Evolutionary conservation across 2,888 invertebrate species (phyloP).

Genomic region (Sisyra nigra): DNA sequence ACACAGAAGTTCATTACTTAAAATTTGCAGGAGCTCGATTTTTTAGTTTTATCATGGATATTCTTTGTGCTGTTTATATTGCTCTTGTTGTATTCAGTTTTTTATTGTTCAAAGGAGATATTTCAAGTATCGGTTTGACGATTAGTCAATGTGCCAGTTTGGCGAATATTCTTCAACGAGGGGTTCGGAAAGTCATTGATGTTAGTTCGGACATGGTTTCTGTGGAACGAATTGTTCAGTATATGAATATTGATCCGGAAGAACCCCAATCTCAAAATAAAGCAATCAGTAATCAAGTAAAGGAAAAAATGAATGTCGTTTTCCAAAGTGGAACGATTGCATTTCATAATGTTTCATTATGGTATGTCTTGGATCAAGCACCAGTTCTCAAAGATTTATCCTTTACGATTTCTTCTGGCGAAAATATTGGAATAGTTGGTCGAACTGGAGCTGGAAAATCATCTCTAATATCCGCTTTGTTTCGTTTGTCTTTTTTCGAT

Average conservation of each 20-base stretch:
- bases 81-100: slow-evolving; percentile 89
- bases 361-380: slow-evolving; percentile 75
- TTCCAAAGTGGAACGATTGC: slow-evolving; percentile 47
- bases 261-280: slow-evolving; percentile 9
- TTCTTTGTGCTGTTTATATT: slow-evolving; percentile 91
- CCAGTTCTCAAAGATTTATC: slow-evolving; percentile 68
- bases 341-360: slow-evolving; percentile 67
- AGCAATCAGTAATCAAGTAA: neutral
- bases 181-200: slow-evolving; percentile 41
- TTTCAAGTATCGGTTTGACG: slow-evolving; percentile 68
- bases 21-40: slow-evolving; percentile 88
- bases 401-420: slow-evolving; percentile 62
- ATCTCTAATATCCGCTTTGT: slow-evolving; percentile 70
- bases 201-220: slow-evolving; percentile 96
- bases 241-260: slow-evolving; percentile 23
- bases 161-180: slow-evolving; percentile 34
- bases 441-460: slow-evolving; percentile 87
- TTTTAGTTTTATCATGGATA: slow-evolving; percentile 88
- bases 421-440: slow-evolving; percentile 83
- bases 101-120: slow-evolving; percentile 56
- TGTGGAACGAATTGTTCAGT: slow-evolving; percentile 93
- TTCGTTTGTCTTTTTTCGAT: slow-evolving; percentile 78
- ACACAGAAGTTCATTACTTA: slow-evolving; percentile 85
- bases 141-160: slow-evolving; percentile 78
- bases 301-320: no score